Evolutionary conservation across 1,140 invertebrate species (phyloP).

Genomic region (Drosophila yakuba): DNA sequence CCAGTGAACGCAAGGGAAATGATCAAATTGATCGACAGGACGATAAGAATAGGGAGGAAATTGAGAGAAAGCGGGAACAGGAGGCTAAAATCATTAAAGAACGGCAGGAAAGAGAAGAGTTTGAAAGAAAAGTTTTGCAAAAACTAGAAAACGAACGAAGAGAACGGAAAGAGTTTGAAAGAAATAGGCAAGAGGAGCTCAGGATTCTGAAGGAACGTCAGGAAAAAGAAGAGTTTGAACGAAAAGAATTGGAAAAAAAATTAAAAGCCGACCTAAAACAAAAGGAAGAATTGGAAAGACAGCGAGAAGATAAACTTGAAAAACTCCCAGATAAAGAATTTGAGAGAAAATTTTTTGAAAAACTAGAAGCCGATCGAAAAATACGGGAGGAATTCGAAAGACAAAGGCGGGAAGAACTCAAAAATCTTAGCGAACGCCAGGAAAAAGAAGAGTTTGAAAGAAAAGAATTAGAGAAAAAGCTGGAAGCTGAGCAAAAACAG

Average conservation of each 20-base stretch:
- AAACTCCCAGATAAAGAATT: not conserved
- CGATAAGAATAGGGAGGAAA: not conserved
- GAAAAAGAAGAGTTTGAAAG: not conserved
- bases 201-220: not conserved
- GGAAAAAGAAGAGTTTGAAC: not conserved
- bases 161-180: not conserved
- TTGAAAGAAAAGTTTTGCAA: not conserved
- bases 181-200: not conserved
- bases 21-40: not conserved
- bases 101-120: not conserved
- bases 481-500: not conserved
- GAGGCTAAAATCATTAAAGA: not conserved
- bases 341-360: not conserved
- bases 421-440: not conserved
- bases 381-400: not conserved
- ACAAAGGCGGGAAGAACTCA: not conserved
- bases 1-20: not conserved
- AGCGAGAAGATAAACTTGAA: not conserved
- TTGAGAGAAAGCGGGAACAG: not conserved
- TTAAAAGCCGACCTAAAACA: not conserved
- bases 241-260: conserved; percentile 1
- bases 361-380: not conserved
- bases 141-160: not conserved
- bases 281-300: not conserved
- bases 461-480: not conserved